Base-by-base conservation (phyloP, 2,888 invertebrate genomes). In the Cordilura impudica region DNA sequence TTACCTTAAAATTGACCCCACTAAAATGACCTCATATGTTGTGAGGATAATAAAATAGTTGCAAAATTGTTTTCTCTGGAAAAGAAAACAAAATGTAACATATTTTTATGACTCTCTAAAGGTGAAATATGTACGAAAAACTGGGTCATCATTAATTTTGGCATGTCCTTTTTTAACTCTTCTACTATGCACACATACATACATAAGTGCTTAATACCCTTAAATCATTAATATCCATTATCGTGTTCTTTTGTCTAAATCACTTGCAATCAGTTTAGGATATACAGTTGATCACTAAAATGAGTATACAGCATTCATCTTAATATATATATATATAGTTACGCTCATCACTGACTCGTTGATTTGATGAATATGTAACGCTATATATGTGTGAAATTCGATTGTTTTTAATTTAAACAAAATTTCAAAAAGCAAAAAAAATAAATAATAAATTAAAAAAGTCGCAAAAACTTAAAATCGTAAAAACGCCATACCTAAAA, bases 91-190 rank as follows among this genome's bases (percentile, higher is more conserved):
- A 23, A 31, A 65, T 39, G 58, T 58, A 65, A 53, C 19, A 51
- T 65, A 29, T 26, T 63, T 71, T 66, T 67, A 67, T 71, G 71
- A 21, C 61, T 49, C 61, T 74, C 70, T 61, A 51, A 67, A 79
- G 75, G 79, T 75, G 51, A 53, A 61, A 51, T 31, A 14, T 4
- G 12, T 26, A 47, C n/a, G 1, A 39, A 61, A 71, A 75, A 71
- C 71, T 79, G 21, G 79, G 79, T 79, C 79, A 75, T 67, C 75
- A 79, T 79, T 75, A 67, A 79, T 71, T 67, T 75, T 56, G 51
- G 10, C 47, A 39, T 51, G 8, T 12, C 35, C 39, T 58, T 45
- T 29, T 18, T 4, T 7, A 26, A 45, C 12, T 29, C 39, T 31
- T 21, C 43, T 43, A 53, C 19, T 8, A 54, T 23, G 60, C 4